phyloP scores from a whole-genome alignment of 2,888 invertebrate genomes.

The Lampropteryx suffumata region DNA sequence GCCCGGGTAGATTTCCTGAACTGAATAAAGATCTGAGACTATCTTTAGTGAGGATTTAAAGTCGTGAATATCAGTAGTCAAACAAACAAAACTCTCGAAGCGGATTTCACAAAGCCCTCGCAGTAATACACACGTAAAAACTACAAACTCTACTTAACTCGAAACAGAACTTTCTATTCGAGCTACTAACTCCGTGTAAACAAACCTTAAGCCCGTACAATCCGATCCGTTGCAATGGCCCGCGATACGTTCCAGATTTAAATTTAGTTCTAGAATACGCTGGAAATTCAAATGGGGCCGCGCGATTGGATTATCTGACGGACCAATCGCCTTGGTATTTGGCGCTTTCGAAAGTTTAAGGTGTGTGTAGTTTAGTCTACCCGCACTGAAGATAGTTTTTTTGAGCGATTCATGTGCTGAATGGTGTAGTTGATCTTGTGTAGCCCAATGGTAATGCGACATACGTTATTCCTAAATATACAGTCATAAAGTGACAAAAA shows the following conservation, averaged over 20 bases:
- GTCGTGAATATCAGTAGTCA: background rate
- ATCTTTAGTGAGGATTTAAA: too few relatives aligned
- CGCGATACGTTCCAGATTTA: conserved; percentile 36
- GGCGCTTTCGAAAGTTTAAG: conserved; percentile 12
- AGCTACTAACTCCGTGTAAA: conserved; percentile 28
- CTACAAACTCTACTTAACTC: conserved; percentile 18
- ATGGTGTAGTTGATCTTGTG: too few relatives aligned
- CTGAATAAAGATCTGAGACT: too few relatives aligned
- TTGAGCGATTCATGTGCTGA: too few relatives aligned
- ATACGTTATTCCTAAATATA: too few relatives aligned
- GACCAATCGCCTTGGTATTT: conserved; percentile 26
- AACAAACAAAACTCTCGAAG: conserved; percentile 11
- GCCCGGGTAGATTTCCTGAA: too few relatives aligned
- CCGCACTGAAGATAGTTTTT: too few relatives aligned
- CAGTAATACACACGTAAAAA: conserved; percentile 14
- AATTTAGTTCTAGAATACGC: conserved; percentile 40
- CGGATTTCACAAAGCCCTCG: conserved; percentile 17
- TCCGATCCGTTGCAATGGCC: conserved; percentile 31
- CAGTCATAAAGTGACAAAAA: too few relatives aligned
- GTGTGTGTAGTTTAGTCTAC: too few relatives aligned
- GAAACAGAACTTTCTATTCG: conserved; percentile 10
- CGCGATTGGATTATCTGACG: conserved; percentile 39
- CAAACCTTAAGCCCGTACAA: conserved; percentile 29
- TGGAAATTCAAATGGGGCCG: conserved; percentile 42
- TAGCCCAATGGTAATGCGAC: too few relatives aligned